A percentile compares a stretch with the other conserved stretches of the same genome.
phyloP scores from a whole-genome alignment of 2,797 vertebrate genomes.

The Tarsius wallacei region DNA sequence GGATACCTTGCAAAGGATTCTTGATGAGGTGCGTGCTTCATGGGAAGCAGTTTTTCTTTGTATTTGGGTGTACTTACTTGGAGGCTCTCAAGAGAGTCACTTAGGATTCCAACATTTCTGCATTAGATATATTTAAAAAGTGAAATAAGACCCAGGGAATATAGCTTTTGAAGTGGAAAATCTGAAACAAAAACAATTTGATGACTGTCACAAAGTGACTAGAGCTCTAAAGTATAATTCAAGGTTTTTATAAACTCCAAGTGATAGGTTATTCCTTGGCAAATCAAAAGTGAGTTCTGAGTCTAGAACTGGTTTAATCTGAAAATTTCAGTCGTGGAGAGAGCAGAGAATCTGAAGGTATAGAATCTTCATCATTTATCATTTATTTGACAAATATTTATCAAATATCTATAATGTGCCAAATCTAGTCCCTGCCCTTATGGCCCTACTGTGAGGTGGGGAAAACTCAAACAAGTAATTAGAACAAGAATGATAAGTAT shows the following conservation, averaged over 20 bases:
- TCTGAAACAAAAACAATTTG: slow-evolving; percentile 65
- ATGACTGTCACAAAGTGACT: slow-evolving; percentile 30
- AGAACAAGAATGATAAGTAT: neutral
- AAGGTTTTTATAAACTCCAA: slow-evolving; percentile 60
- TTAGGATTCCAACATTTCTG: slow-evolving; percentile 46
- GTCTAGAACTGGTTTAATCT: neutral
- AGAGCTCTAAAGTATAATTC: slow-evolving; percentile 45
- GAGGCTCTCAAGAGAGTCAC: slow-evolving; percentile 49
- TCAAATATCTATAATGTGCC: neutral
- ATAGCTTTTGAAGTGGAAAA: slow-evolving; percentile 36
- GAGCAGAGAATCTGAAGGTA: neutral
- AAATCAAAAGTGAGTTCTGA: slow-evolving; percentile 32
- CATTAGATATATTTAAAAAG: slow-evolving; percentile 61
- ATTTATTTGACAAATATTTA: neutral
- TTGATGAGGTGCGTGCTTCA: neutral
- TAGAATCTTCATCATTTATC: neutral
- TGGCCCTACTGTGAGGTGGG: neutral
- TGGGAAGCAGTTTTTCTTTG: neutral
- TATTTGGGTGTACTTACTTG: neutral
- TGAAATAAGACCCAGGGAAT: slow-evolving; percentile 39
- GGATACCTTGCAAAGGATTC: neutral
- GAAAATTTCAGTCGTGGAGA: neutral
- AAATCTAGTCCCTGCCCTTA: neutral
- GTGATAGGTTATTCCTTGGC: neutral
- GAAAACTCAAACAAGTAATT: neutral